A percentile compares a stretch with the other conserved stretches of the same genome.
These are phyloP conservation scores for Margaritifera margaritifera DNA, from an alignment of 2,888 invertebrate genomes.

Conservation along the genomic window DNA sequence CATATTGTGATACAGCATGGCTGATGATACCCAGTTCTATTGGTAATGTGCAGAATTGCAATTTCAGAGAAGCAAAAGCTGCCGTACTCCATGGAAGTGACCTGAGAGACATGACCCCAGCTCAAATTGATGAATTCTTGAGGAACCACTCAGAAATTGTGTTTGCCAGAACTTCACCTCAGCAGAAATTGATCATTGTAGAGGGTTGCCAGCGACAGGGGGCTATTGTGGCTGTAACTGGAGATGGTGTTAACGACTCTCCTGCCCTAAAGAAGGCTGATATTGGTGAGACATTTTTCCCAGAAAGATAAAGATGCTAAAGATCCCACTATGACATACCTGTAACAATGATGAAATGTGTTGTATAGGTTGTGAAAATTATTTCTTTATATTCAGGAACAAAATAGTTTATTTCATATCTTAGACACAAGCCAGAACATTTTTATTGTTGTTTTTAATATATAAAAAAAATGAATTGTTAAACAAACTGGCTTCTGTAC, in stretches of 20 bases:
- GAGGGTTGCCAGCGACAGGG: constrained; percentile 87
- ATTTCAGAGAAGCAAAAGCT: constrained; percentile 71
- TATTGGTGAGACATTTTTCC: constrained; percentile 62
- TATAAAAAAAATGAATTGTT: neutral
- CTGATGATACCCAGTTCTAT: no score
- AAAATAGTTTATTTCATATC: no score
- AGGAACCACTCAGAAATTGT: constrained; percentile 95
- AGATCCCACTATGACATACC: no score
- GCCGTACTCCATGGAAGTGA: constrained; percentile 75
- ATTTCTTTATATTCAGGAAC: no score
- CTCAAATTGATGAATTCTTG: constrained; percentile 91
- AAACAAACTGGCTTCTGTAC: neutral
- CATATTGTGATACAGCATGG: no score
- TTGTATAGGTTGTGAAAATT: no score
- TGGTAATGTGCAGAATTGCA: no score
- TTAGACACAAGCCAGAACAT: no score
- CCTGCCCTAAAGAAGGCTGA: constrained; percentile 89
- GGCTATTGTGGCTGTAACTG: constrained; percentile 88
- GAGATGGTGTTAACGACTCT: constrained; percentile 91
- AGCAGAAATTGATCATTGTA: constrained; percentile 86
- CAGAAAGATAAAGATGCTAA: neutral
- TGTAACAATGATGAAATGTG: no score
- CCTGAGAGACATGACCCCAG: constrained; percentile 88
- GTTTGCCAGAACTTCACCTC: constrained; percentile 94
- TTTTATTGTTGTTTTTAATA: no score